These are phyloP conservation scores for Oncorhynchus masou DNA, from an alignment of 2,113 vertebrate species.

Conservation along the genomic window DNA sequence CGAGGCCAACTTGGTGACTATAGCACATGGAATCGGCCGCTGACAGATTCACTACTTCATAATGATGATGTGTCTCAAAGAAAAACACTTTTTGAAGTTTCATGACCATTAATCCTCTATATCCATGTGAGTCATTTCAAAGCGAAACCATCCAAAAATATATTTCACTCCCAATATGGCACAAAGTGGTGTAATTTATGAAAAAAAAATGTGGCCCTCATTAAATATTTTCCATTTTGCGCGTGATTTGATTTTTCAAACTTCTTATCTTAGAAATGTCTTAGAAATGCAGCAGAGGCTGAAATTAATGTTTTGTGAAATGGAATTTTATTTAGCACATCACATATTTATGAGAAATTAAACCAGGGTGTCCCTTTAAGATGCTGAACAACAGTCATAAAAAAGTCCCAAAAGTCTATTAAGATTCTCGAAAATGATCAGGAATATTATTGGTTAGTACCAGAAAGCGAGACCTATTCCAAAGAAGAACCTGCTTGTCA, in stretches of 20 bases:
- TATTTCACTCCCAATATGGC: constrained; percentile 50
- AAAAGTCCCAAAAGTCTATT: background rate
- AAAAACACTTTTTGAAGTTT: constrained; percentile 69
- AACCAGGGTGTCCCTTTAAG: constrained; percentile 29
- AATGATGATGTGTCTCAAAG: constrained; percentile 64
- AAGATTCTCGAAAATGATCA: background rate
- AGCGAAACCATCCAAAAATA: constrained; percentile 55
- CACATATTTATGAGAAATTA: constrained; percentile 42
- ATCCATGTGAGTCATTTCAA: constrained; percentile 52
- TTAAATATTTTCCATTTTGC: constrained; percentile 66
- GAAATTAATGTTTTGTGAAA: constrained; percentile 57
- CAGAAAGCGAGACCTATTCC: background rate
- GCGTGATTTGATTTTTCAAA: constrained; percentile 41
- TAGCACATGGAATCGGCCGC: constrained; percentile 44
- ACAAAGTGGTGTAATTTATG: constrained; percentile 55
- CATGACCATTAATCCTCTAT: constrained; percentile 53
- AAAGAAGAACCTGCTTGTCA: background rate
- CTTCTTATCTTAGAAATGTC: constrained; percentile 47
- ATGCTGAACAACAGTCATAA: constrained; percentile 16
- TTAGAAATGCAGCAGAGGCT: constrained; percentile 42
- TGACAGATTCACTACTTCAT: constrained; percentile 72
- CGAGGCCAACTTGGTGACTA: constrained; percentile 37
- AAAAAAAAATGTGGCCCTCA: constrained; percentile 44
- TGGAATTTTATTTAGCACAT: constrained; percentile 48
- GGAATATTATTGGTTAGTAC: background rate